A percentile compares a stretch with the other conserved stretches of the same genome.
Evolutionary conservation across 2,888 invertebrate genomes (phyloP).

Genomic region (Drosophila vallismaia): DNA sequence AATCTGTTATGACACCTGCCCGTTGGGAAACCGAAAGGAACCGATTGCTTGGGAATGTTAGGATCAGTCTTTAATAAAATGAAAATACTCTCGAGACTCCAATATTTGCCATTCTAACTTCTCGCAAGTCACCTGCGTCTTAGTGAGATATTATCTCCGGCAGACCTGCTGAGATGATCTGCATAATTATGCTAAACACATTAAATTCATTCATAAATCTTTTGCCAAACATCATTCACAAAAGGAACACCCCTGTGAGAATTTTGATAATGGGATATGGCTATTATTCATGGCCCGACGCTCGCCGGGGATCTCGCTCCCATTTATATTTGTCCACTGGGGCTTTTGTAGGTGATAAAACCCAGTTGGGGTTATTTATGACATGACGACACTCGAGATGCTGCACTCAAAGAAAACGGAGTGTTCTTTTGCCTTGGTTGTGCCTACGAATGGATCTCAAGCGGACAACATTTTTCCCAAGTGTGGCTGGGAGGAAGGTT

Average conservation of each 20-base stretch:
- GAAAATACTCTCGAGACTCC: not conserved
- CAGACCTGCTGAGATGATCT: constrained; percentile 27
- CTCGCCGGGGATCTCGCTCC: constrained; percentile 51
- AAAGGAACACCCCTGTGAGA: constrained; percentile 26
- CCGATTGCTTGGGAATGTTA: not conserved
- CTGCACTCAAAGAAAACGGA: constrained; percentile 3
- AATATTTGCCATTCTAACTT: not conserved
- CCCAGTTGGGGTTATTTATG: constrained; percentile 68
- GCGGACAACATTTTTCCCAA: not conserved
- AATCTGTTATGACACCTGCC: constrained; percentile 52
- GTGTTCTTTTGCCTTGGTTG: not conserved
- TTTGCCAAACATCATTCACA: constrained; percentile 43
- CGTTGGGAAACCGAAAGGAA: not conserved
- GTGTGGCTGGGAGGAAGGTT: not conserved
- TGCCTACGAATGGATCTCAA: not conserved
- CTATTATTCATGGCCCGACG: constrained; percentile 63
- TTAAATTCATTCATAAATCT: constrained; percentile 70
- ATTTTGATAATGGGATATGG: constrained; percentile 44
- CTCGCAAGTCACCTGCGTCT: too few species aligned
- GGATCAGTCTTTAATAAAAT: not conserved
- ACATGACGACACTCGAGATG: constrained; percentile 38
- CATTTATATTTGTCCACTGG: constrained; percentile 50
- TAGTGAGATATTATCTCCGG: constrained; percentile 38
- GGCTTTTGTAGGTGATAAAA: constrained; percentile 70
- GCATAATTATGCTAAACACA: constrained; percentile 68